phyloP scores from a whole-genome alignment of 2,113 vertebrate genomes.

The Trichomycterus rosablanca region DNA sequence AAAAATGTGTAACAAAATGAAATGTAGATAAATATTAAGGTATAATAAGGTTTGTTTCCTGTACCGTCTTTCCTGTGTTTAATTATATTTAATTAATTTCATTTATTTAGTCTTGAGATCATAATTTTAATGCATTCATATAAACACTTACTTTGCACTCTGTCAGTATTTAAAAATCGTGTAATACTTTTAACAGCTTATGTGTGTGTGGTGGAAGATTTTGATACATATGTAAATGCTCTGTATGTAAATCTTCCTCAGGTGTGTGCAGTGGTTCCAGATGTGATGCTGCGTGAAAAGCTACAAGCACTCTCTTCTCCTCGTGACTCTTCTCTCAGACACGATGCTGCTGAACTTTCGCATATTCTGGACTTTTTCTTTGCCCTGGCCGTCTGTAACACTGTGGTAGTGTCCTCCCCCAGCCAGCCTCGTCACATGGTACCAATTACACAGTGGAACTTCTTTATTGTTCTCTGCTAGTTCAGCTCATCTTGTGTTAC shows the following conservation, averaged over 20 bases:
- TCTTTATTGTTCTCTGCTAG: neutral
- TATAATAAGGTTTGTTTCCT: too few species aligned
- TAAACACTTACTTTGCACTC: too few species aligned
- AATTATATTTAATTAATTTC: too few species aligned
- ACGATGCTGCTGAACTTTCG: constrained; percentile 59
- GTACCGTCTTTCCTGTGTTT: too few species aligned
- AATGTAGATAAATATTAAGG: too few species aligned
- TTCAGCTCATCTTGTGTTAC: constrained; percentile 4
- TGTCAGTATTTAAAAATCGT: too few species aligned
- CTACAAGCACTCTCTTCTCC: constrained; percentile 65
- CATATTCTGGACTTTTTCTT: constrained; percentile 88
- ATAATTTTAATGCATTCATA: too few species aligned
- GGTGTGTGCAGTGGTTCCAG: constrained; percentile 86
- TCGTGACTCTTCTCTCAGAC: constrained; percentile 19
- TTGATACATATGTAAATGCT: too few species aligned
- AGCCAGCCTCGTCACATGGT: constrained; percentile 74
- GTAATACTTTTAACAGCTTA: neutral
- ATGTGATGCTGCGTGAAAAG: constrained; percentile 75
- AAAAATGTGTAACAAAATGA: too few species aligned
- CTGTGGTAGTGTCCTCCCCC: constrained; percentile 84
- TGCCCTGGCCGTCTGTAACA: constrained; percentile 88
- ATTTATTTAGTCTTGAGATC: too few species aligned
- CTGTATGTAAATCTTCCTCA: constrained; percentile 53
- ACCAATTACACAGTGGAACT: constrained; percentile 7
- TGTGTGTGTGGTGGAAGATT: too few species aligned